These are phyloP conservation scores for Temnothorax curvispinosus DNA, from an alignment of 1,140 invertebrate genomes.

Conservation along the genomic window DNA sequence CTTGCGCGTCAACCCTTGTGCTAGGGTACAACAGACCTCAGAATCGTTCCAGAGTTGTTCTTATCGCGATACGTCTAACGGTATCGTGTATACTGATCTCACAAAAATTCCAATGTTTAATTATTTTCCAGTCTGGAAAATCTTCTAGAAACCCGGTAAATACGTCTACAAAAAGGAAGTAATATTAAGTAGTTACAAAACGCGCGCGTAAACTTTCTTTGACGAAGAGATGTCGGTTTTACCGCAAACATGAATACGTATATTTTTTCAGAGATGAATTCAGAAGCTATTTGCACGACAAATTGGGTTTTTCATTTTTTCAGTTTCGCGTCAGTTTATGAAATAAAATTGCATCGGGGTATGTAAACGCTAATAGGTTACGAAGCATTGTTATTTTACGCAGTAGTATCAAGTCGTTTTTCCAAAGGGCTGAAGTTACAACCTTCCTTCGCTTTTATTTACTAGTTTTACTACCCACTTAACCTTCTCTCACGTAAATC, in stretches of 20 bases:
- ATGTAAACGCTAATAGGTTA: slow-evolving; percentile 20
- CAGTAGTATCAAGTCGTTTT: neutral
- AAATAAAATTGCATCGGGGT: neutral
- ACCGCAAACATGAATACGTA: neutral
- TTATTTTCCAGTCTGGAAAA: neutral
- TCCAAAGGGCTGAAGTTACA: neutral
- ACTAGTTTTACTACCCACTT: neutral
- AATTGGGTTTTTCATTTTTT: slow-evolving; percentile 2
- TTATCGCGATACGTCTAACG: neutral
- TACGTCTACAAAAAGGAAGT: neutral
- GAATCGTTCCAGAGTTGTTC: neutral
- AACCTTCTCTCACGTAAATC: neutral
- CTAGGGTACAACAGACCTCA: neutral
- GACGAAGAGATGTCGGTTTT: neutral
- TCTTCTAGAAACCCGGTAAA: neutral
- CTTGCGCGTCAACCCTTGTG: neutral
- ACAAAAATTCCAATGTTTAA: neutral
- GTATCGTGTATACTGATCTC: neutral
- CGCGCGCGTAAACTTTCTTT: neutral
- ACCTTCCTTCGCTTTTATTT: neutral
- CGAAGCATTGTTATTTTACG: neutral
- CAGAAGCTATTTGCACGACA: neutral
- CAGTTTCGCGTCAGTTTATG: neutral
- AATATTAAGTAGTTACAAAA: neutral
- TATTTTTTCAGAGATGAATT: slow-evolving; percentile 8